These are phyloP conservation scores for Dissostichus mawsoni DNA, from an alignment of 2,113 vertebrate species.

Conservation along the genomic window DNA sequence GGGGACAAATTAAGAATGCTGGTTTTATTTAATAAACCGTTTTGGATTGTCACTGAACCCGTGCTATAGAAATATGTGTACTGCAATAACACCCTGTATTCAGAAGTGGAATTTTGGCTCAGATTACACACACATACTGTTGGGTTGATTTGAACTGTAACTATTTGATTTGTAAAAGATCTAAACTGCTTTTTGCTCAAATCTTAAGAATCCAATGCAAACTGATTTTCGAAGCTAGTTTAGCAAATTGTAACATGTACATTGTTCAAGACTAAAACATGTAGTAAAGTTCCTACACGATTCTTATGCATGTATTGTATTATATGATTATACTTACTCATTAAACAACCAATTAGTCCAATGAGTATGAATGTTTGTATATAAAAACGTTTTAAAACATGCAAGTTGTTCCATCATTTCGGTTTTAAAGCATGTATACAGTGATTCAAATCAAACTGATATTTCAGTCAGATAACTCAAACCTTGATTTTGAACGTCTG, in stretches of 20 bases:
- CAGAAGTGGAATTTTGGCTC: not conserved
- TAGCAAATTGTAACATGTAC: not conserved
- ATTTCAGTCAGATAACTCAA: not conserved
- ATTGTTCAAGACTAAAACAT: no score
- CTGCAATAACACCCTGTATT: conserved; percentile 2
- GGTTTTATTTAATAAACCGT: no score
- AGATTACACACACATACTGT: conserved; percentile 4
- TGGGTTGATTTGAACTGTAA: not conserved
- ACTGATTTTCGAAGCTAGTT: not conserved
- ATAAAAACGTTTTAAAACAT: not conserved
- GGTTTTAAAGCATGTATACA: not conserved
- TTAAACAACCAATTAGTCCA: no score
- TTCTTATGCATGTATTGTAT: no score
- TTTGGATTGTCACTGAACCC: not conserved
- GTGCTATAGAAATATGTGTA: conserved; percentile 9
- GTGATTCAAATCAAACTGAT: not conserved
- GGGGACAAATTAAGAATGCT: no score
- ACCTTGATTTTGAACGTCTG: not conserved
- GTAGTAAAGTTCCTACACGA: no score
- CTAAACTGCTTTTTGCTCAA: not conserved
- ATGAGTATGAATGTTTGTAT: no score
- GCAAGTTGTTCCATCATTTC: not conserved
- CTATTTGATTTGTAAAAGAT: not conserved
- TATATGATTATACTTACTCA: no score
- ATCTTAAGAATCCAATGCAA: not conserved